phyloP scores from a whole-genome alignment of 2,113 vertebrate genomes.

The Neogale vison region DNA sequence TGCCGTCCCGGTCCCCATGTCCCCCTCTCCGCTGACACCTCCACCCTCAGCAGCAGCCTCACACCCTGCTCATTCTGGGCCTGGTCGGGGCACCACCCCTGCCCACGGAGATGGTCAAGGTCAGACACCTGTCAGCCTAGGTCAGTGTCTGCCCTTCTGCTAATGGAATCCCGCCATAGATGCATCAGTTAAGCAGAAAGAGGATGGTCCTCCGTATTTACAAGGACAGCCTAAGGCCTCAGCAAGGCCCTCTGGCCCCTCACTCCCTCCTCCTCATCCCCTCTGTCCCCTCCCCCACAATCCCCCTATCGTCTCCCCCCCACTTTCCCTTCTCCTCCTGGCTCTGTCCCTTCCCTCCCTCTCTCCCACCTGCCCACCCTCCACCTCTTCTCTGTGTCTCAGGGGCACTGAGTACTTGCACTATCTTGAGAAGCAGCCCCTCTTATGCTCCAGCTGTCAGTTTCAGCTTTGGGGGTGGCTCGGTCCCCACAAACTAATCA shows the following conservation, averaged over 20 bases:
- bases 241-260: too few species aligned
- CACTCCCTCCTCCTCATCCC: background rate
- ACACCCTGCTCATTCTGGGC: too few species aligned
- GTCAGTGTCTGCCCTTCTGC: accelerated
- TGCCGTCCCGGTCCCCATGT: accelerated
- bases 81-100: too few species aligned
- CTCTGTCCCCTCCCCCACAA: background rate
- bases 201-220: background rate
- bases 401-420: too few species aligned
- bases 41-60: too few species aligned
- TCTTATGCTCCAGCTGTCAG: background rate
- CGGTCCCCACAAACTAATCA: background rate
- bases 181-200: background rate
- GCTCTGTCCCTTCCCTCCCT: too few species aligned
- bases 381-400: background rate
- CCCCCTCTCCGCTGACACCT: background rate
- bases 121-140: background rate
- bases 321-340: too few species aligned
- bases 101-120: background rate
- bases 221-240: background rate
- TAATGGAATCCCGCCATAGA: too few species aligned
- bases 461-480: background rate
- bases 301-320: too few species aligned
- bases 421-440: background rate
- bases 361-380: too few species aligned